Base-by-base conservation (phyloP, 2,113 vertebrate genomes). In the Andinoacara biseriatus region DNA sequence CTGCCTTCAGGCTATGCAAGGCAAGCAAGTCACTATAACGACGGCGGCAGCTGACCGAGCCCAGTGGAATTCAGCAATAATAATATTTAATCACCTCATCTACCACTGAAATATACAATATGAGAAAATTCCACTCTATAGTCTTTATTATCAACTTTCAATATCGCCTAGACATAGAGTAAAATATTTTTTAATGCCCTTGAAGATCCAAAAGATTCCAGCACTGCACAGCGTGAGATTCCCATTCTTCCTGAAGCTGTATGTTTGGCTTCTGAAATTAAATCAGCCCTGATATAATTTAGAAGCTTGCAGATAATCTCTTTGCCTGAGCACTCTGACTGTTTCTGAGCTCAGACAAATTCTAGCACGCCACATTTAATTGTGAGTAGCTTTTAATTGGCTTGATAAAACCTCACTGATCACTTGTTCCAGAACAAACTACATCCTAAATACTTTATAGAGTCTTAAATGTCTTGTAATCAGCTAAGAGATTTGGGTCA, bases 351-450 rank as follows among this genome's bases (percentile, higher is more conserved):
- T 85, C 80, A 24, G 82, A 33, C 86, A 91, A 89, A 90, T 87
- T 93, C 74, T 43, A 87, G 87, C 85, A 63, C 75, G 91, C 89
- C 93, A 87, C 86, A 84, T 91, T 94, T 93, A 88, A 92, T 92
- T 89, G 90, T 91, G 84, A 93, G 84, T 52, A 59, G 82, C 38
- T 82, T 90, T 94, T 93, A 93, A 93, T 90, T 83, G 87, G 87
- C 88, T 91, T 93, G 92, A 94, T 94, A 91, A 95, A 94, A 93
- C 82, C 58, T 74, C 56, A 62, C 78, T 87, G 91, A 93, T 88
- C 91, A 85, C 90, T 93, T 89, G 88, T 85, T 90, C 90, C 81
- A 56, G 88, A 85, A 91, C 85, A 92, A 94, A 91, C 87, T 82
- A 79, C 87, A 87, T 81, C 81, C 92, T 92, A 93, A 94, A 94